A percentile compares a stretch with the other conserved stretches of the same genome.
Evolutionary conservation across 2,113 vertebrate genomes (phyloP).

Genomic region (Platanista minor): DNA sequence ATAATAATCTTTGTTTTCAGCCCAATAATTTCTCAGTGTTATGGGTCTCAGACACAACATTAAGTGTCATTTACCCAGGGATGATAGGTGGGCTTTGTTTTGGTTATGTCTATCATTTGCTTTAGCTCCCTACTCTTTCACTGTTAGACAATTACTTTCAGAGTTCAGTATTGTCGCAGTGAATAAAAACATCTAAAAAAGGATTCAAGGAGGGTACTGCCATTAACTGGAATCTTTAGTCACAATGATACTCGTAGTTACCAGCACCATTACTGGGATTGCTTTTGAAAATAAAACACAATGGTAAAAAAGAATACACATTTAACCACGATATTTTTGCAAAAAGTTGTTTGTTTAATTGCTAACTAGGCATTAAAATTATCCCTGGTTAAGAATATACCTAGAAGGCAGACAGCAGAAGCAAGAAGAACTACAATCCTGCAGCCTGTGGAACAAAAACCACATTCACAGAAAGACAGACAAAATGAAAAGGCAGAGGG

Average conservation of each 20-base stretch:
- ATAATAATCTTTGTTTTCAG: background rate
- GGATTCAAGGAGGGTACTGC: background rate
- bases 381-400: background rate
- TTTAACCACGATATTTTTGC: background rate
- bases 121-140: background rate
- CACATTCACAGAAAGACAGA: too few species aligned
- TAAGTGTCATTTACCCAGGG: background rate
- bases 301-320: background rate
- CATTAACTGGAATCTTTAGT: background rate
- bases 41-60: background rate
- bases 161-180: background rate
- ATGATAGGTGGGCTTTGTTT: background rate
- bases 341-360: background rate
- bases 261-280: background rate
- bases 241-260: background rate
- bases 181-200: background rate
- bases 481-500: too few species aligned
- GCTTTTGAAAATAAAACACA: background rate
- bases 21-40: background rate
- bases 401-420: too few species aligned
- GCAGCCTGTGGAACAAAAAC: too few species aligned
- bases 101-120: background rate
- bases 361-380: background rate
- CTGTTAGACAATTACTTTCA: background rate
- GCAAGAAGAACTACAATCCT: too few species aligned